Evolutionary conservation across 1,140 invertebrate species (phyloP).

Genomic region (Argopecten irradians): DNA sequence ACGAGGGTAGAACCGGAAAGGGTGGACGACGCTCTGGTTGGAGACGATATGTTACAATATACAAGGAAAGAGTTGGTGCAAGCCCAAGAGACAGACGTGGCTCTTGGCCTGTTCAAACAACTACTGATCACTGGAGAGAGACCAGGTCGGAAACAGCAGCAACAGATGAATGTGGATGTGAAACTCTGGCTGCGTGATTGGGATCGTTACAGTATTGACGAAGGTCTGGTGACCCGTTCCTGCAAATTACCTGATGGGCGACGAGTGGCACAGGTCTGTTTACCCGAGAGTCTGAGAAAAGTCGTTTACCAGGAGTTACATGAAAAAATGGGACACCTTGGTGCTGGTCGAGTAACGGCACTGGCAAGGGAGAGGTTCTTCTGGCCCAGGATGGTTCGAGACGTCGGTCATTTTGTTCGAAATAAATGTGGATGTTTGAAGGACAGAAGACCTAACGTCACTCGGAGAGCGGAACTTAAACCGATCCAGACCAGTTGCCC

Average conservation of each 20-base stretch:
- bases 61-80: no score
- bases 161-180: neutral
- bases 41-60: no score
- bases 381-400: slow-evolving; percentile 44
- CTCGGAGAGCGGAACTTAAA: no score
- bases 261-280: neutral
- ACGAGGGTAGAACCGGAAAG: no score
- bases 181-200: slow-evolving; percentile 8
- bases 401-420: slow-evolving; percentile 34
- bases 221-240: neutral
- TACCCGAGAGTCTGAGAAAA: slow-evolving; percentile 7
- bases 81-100: no score
- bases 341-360: slow-evolving; percentile 35
- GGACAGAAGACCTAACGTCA: no score
- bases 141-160: no score
- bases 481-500: slow-evolving; percentile 32
- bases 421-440: no score
- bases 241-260: slow-evolving; percentile 4
- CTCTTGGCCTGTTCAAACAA: no score
- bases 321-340: slow-evolving; percentile 45
- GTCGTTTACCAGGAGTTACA: slow-evolving; percentile 36
- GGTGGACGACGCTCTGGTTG: no score
- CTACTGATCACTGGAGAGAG: no score
- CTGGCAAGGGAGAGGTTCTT: slow-evolving; percentile 35
- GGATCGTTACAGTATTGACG: neutral